phyloP scores from a whole-genome alignment of 1,140 invertebrate species.

The Gonioctena quinquepunctata region DNA sequence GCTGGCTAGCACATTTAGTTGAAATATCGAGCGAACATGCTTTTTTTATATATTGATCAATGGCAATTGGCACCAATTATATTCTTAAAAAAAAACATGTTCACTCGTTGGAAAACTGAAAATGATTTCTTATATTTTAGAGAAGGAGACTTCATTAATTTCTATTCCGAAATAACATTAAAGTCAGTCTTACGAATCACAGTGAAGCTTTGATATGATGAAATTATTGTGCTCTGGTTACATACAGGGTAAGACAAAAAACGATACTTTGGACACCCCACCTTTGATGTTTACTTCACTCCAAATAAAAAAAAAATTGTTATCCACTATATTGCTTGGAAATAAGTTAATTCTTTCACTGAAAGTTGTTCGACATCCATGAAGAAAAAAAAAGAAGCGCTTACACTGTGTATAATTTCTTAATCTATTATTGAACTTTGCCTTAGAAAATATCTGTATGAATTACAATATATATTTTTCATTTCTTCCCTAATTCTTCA shows the following conservation, averaged over 20 bases:
- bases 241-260: constrained; percentile 19
- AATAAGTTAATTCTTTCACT: too few species aligned
- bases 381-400: neutral
- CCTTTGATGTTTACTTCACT: neutral
- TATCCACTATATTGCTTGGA: too few species aligned
- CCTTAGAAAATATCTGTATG: neutral
- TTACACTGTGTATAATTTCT: neutral
- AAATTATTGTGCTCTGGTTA: constrained; percentile 56
- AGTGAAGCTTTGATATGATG: constrained; percentile 59
- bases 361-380: too few species aligned
- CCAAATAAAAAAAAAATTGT: too few species aligned
- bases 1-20: constrained; percentile 26
- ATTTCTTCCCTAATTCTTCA: neutral
- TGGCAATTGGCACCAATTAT: too few species aligned
- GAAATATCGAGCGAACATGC: neutral
- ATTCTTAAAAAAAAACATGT: neutral
- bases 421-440: neutral
- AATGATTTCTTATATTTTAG: constrained; percentile 13
- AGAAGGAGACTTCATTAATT: constrained; percentile 38
- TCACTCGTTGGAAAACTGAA: neutral
- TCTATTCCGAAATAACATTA: constrained; percentile 55
- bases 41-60: too few species aligned
- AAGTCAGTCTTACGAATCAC: constrained; percentile 58
- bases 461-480: neutral
- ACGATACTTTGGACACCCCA: constrained; percentile 2